Base-by-base conservation (phyloP, 2,113 vertebrate genomes). In the Pungitius pungitius region DNA sequence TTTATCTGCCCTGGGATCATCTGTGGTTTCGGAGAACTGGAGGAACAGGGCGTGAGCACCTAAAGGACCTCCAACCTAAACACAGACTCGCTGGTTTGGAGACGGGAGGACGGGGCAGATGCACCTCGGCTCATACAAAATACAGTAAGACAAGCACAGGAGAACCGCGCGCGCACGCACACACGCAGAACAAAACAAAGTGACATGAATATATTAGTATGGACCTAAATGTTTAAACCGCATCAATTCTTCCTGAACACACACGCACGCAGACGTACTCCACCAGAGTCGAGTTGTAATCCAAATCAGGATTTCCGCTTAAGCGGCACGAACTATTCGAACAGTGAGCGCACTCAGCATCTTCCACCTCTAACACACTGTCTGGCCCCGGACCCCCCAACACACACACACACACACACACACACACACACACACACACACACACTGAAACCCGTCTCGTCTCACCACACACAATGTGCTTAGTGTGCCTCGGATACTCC, bases 1-100 rank as follows among this genome's bases (percentile, higher is more conserved):
- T 78, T 83, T 86, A 89, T 91, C 90, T 66, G 52, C 49, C 60
- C 81, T 26, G 59, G 67, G 65, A 90, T 90, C 87, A 71, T 15
- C 82, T 76, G 79, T 3, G 78, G 85, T 84, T 80, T 68, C 70
- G 79, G 26, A 83, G 87, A 84, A 81, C 69, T 49, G 14, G 45
- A 73, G 73, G 82, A 87, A 90, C 68, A 83, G 85, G 82, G 87
- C 72, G 69, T 82, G 60, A 83, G 71, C 75, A 76, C 82, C 82
- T 65, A 54, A n/a, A 83, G 76, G 77, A 88, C 86, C 73, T 84
- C 81, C 75, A 88, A 91, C 74, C 79, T 83, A 91, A 92, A 91
- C 89, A 90, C 79, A 74, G 86, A 83, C 85, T 84, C 63, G 78
- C 85, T 88, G 54, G 17, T 80, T 85, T 85, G 77, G 82, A 86